Evolutionary conservation across 2,888 invertebrate species (phyloP), one percentile per base, ranked within the genome.

Genomic region (Tinea pellionella): DNA sequence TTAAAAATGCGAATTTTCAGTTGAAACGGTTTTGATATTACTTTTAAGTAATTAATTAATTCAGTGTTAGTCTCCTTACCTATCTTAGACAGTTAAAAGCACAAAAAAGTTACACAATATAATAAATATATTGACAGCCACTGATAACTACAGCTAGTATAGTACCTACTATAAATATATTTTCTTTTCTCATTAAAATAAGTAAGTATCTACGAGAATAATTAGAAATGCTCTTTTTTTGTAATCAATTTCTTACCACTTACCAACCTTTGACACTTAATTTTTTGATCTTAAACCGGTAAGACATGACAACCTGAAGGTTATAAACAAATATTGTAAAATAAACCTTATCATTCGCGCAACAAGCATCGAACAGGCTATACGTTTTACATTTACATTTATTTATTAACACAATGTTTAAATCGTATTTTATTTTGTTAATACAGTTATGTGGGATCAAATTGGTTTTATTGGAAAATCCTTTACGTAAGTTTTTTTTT

Each of bases 311-410:
- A 53, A 15, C 53, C 24, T 53, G 19, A 53, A 53, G 53, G 53
- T 55, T 55, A 3, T 3, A 19, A 24, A 19, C 55, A 55, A 55
- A 55, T 55, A 9, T 16, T 57, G 32, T 32, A 57, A n/a, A n/a
- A n/a, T n/a, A n/a, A 32, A n/a, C 16, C n/a, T 30, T 32, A 57
- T 57, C 57, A 57, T 57, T 57, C 57, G 57, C 13, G 32, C 32
- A 15, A 57, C 30, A 19, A 57, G n/a, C 57, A 32, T 32, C 57
- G 57, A 3, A 18, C 53, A 13, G 32, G 15, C 32, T 6, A 29
- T 57, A 57, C 53, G 18, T 18, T 19, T 53, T 24, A 24, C 9
- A 24, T 2, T 19, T 24, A 6, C 12, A 24, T 57, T 57, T 55
- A 18, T 29, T 32, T 32, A 32, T 32, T 32, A 15, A 55, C 2